phyloP scores from a whole-genome alignment of 2,113 vertebrate species.

The Limnothrissa miodon region DNA sequence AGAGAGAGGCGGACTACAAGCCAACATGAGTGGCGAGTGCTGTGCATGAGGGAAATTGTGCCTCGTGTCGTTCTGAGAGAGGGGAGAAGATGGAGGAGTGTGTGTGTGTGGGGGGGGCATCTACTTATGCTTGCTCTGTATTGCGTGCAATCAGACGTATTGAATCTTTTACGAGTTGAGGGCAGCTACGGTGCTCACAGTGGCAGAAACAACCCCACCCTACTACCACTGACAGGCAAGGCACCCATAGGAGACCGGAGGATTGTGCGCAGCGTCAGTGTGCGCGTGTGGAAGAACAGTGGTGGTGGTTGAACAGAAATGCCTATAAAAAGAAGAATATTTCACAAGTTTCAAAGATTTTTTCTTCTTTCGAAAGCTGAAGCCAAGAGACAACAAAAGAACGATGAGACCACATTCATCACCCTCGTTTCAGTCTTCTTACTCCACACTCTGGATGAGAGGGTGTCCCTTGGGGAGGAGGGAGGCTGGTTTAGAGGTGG shows the following conservation, averaged over 20 bases:
- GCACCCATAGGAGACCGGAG: background rate
- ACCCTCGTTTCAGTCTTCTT: background rate
- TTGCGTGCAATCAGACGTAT: background rate
- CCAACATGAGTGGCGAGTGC: background rate
- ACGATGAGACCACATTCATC: background rate
- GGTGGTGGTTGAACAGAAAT: background rate
- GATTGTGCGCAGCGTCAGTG: background rate
- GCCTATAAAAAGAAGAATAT: background rate
- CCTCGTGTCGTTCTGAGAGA: background rate
- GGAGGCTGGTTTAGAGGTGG: background rate
- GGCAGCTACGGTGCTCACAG: background rate
- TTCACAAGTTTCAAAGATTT: background rate
- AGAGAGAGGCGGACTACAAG: background rate
- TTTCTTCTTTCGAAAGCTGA: background rate
- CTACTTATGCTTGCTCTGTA: background rate
- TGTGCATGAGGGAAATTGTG: background rate
- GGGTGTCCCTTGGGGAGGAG: background rate
- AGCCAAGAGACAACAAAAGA: background rate
- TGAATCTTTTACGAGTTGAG: conserved; percentile 16
- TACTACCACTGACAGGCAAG: background rate
- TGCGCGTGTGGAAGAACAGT: background rate
- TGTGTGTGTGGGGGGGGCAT: background rate
- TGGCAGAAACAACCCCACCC: background rate
- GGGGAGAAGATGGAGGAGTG: background rate
- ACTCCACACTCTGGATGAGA: no score